Conservation (phyloP, 1,140 invertebrate species). For the Hetaerina americana region DNA sequence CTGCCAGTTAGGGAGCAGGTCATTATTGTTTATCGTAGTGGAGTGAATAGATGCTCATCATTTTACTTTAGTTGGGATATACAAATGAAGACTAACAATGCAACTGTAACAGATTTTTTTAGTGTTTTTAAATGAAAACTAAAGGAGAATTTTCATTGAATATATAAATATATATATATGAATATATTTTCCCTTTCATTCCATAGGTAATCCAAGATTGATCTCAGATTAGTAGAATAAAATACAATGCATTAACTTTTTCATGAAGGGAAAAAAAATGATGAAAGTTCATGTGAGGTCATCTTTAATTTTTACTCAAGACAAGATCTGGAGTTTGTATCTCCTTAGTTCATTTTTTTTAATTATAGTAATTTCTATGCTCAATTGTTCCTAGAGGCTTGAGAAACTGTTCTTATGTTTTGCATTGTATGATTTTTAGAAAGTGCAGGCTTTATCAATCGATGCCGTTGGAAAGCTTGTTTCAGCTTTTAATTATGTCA, state of each 20-base stretch:
- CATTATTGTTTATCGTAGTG: neutral
- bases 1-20: neutral
- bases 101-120: neutral
- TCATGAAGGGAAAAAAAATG: neutral
- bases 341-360: neutral
- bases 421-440: neutral
- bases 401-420: neutral
- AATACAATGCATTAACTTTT: neutral
- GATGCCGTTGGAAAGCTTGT: neutral
- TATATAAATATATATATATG: neutral
- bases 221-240: neutral
- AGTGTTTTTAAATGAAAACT: neutral
- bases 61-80: neutral
- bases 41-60: neutral
- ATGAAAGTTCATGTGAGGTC: neutral
- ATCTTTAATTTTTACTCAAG: neutral
- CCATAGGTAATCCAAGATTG: neutral
- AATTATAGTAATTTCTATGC: neutral
- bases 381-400: neutral
- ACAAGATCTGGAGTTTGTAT: neutral
- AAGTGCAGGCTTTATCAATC: neutral
- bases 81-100: neutral
- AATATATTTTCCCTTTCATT: conserved; percentile 1
- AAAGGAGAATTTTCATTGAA: neutral
- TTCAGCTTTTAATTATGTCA: neutral